Conservation (phyloP, 2,113 vertebrate species). For the Thinocorus orbignyianus region DNA sequence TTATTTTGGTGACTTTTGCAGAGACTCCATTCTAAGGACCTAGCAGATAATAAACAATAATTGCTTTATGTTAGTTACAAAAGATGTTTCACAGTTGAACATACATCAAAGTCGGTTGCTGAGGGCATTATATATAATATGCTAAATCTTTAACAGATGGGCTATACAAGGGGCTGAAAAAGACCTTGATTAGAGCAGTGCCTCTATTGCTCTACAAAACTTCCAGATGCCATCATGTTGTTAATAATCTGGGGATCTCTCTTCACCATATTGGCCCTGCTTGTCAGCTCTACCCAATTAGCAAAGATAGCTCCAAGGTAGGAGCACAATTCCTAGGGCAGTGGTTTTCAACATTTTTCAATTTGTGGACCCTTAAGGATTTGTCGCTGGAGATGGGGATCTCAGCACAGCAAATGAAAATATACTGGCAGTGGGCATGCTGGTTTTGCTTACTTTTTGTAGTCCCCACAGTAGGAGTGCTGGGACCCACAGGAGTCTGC, state of each 20-base stretch:
- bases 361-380: conserved; percentile 49
- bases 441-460: conserved; percentile 12
- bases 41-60: conserved; percentile 41
- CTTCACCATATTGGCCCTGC: conserved; percentile 54
- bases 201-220: conserved; percentile 40
- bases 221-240: conserved; percentile 52
- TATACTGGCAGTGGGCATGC: conserved; percentile 15
- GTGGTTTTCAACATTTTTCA: conserved; percentile 60
- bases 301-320: conserved; percentile 55
- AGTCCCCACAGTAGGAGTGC: neutral
- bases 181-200: conserved; percentile 41
- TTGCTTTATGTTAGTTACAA: conserved; percentile 28
- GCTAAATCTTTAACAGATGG: conserved; percentile 57
- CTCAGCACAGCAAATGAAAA: conserved; percentile 33
- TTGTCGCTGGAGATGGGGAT: neutral
- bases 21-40: neutral
- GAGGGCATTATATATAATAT: conserved; percentile 28
- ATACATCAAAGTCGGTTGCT: conserved; percentile 38
- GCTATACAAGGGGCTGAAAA: conserved; percentile 30
- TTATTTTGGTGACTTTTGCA: conserved; percentile 16
- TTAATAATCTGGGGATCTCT: conserved; percentile 60
- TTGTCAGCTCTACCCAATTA: conserved; percentile 61
- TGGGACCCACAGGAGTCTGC: conserved; percentile 8
- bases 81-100: conserved; percentile 20
- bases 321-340: conserved; percentile 29